Percentiles rank a stretch among this genome's conserved stretches.
Evolutionary conservation across 2,113 vertebrate genomes (phyloP).

Genomic region (Erythrolamprus reginae): DNA sequence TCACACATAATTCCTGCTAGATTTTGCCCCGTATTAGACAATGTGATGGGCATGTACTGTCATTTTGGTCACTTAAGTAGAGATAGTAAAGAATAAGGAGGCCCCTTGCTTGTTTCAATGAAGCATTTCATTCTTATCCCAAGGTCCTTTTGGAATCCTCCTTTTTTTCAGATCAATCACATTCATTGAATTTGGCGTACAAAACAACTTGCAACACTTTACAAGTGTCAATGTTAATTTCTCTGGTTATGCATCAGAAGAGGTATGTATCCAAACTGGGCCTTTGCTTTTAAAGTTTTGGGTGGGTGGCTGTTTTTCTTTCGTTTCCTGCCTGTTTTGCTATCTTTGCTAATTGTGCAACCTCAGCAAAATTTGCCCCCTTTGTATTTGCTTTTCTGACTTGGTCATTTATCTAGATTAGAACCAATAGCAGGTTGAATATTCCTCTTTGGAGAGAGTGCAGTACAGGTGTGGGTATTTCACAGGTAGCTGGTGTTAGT

Average conservation of each 20-base stretch:
- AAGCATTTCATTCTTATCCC: neutral
- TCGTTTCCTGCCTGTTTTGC: slow-evolving; percentile 36
- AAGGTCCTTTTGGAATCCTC: slow-evolving; percentile 18
- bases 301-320: neutral
- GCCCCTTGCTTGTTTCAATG: neutral
- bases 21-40: slow-evolving; percentile 47
- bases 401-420: slow-evolving; percentile 73
- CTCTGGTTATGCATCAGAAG: slow-evolving; percentile 40
- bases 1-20: slow-evolving; percentile 46
- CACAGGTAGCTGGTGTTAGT: neutral
- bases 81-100: neutral
- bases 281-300: neutral
- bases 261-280: slow-evolving; percentile 24
- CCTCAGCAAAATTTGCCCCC: slow-evolving; percentile 60
- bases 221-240: slow-evolving; percentile 51
- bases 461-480: neutral
- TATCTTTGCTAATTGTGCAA: slow-evolving; percentile 50
- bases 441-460: slow-evolving; percentile 17
- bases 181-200: slow-evolving; percentile 10
- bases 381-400: slow-evolving; percentile 46
- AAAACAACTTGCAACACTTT: slow-evolving; percentile 2
- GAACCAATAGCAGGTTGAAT: slow-evolving; percentile 34
- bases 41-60: slow-evolving; percentile 33
- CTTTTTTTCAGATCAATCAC: slow-evolving; percentile 15
- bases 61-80: slow-evolving; percentile 15